Conservation (phyloP, 2,888 invertebrate species). For the Drosophila paramelanica region DNA sequence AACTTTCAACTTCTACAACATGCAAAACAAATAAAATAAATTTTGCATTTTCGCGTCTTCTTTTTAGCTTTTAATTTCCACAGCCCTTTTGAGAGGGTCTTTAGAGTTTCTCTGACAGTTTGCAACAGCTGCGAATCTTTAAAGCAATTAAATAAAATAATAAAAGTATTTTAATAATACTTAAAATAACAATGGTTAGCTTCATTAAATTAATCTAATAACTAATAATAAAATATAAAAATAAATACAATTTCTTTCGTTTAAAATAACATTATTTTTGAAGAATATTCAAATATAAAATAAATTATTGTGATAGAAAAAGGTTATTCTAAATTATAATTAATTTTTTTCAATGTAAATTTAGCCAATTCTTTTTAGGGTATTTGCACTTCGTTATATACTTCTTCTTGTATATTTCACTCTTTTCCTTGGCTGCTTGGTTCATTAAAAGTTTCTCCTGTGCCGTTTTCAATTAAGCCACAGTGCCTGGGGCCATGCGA, state of each 20-base stretch:
- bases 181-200: too few species aligned
- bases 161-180: too few species aligned
- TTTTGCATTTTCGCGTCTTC: conserved; percentile 58
- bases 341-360: too few species aligned
- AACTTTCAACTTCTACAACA: conserved; percentile 53
- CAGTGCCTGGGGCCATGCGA: conserved; percentile 49
- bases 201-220: too few species aligned
- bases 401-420: conserved; percentile 14
- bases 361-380: neutral
- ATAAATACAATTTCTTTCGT: too few species aligned
- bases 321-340: too few species aligned
- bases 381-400: neutral
- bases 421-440: conserved; percentile 27
- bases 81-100: neutral
- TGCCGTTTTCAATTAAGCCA: conserved; percentile 66
- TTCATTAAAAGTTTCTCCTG: conserved; percentile 75
- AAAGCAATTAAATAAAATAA: neutral
- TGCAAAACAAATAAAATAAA: conserved; percentile 65
- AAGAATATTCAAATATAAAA: too few species aligned
- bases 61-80: neutral
- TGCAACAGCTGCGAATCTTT: neutral
- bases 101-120: neutral
- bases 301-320: too few species aligned
- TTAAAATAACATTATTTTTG: too few species aligned
- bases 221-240: too few species aligned